Evolutionary conservation across 2,888 invertebrate genomes (phyloP), one percentile per base, ranked within the genome.

Genomic region (Trichopria drosophilae): DNA sequence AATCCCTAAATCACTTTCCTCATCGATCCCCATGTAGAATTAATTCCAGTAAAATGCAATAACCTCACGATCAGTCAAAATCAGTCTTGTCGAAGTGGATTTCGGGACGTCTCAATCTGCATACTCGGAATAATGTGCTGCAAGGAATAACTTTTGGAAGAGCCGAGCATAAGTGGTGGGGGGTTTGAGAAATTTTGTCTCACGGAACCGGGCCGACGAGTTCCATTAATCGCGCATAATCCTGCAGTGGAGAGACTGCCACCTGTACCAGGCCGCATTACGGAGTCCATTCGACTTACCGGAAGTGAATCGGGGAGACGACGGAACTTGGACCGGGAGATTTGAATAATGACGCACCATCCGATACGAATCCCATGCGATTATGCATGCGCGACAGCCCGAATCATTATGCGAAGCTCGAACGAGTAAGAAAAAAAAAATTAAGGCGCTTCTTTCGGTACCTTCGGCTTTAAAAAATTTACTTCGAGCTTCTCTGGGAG

Each of bases 331-430:
- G 28, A 45, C 36, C 29, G 15, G 42, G 24, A 32, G 48, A 62
- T 62, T 63, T 62, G 55, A 63, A 62, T 62, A 61, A 61, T 55
- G 56, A 51, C 56, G 53, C 23, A 7, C 26, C 15, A 15, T 32
- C 37, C 35, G 23, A 16, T 37, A n/a, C 19, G 26, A 13, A 6
- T 12, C 13, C n/a, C 12, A 4, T 10, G 36, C 42, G 56, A 63
- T 62, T 62, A 64, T 64, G 60, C 62, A 63, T 57, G 55, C 64
- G 40, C 57, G 45, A 59, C 51, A 51, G 52, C 50, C 47, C 28
- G 32, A 44, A 47, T 51, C 55, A 58, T 60, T 60, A 60, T 53
- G 45, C 51, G 42, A 34, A 45, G 53, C 47, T 55, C 55, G n/a
- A n/a, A 52, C 50, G 56, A 57, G 51, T 51, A 55, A 55, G 53